Base-by-base conservation (phyloP, 2,888 invertebrate species). In the Drosophila merina region DNA sequence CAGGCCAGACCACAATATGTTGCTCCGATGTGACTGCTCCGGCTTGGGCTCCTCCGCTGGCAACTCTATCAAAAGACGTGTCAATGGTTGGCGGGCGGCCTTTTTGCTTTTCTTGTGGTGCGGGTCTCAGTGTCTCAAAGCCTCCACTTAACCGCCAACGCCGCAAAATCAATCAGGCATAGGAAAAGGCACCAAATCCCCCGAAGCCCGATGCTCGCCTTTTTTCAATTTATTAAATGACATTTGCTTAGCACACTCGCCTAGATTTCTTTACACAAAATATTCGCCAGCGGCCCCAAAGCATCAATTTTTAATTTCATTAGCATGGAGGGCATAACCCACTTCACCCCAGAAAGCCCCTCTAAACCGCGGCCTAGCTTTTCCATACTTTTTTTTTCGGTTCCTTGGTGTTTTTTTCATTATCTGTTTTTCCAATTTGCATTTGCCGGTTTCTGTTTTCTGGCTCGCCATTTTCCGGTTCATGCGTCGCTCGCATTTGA, bases 301-400 rank as follows among this genome's bases (percentile, higher is more conserved):
- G 77, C 88, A 83, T 83, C 75, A 86, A 88, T 84, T 84, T 86
- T 88, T 84, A 84, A 84, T 84, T 84, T 84, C 87, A 84, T 84
- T 84, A 88, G 84, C 88, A 74, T 76, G 63, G 69, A 60, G 58
- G 57, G 68, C 47, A 52, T 38, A 36, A 42, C 63, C 72, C 12
- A 44, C 55, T 45, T 30, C 26, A 26, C 36, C 47, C 20, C 30
- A 2, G 9, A 6, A n/a, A 36, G 36, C 36, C 4, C 36, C 20
- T 28, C 56, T 57, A 73, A 57, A 59, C 70, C 79, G 57, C 69
- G 20, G 20, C 44, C 44, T n/a, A n/a, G 44, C 25, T 44, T 44
- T 42, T 42, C 42, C 42, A 74, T 56, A 62, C 64, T 69, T 10
- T 36, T 33, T 33, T 52, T 48, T 20, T 28, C 12, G 49, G 33